These are phyloP conservation scores for Chionoecetes opilio DNA, from an alignment of 1,140 invertebrate genomes.

Conservation along the genomic window DNA sequence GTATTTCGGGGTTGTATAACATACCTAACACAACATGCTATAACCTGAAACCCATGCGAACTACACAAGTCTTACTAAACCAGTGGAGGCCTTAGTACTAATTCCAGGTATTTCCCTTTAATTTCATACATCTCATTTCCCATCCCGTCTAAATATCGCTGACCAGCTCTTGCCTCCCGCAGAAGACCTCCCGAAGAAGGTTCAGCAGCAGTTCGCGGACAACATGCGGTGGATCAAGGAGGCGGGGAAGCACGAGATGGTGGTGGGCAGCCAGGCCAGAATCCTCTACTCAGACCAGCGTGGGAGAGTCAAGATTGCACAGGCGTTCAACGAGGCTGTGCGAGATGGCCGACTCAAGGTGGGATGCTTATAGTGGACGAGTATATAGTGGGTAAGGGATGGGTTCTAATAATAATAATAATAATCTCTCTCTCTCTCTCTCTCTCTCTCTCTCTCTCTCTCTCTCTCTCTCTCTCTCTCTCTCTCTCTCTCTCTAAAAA, in stretches of 20 bases:
- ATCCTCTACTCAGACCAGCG: constrained; percentile 88
- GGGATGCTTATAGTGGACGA: neutral
- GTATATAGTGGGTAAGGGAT: too few species aligned
- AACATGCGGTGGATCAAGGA: constrained; percentile 88
- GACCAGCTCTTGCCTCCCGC: neutral
- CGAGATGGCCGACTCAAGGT: constrained; percentile 84
- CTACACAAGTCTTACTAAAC: too few species aligned
- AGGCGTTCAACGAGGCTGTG: constrained; percentile 88
- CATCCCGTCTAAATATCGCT: neutral
- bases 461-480: constrained; percentile 62
- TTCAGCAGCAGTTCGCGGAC: constrained; percentile 83
- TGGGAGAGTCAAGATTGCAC: constrained; percentile 86
- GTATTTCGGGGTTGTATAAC: too few species aligned
- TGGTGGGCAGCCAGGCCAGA: constrained; percentile 88
- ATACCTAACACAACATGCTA: too few species aligned
- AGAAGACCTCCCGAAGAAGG: constrained; percentile 79
- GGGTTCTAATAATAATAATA: too few species aligned
- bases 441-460: constrained; percentile 46
- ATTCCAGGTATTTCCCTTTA: neutral
- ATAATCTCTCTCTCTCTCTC: constrained; percentile 32
- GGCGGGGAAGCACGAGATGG: constrained; percentile 87
- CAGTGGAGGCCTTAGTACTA: too few species aligned
- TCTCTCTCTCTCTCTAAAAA: neutral
- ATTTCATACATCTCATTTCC: neutral
- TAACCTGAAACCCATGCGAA: too few species aligned